phyloP scores from a whole-genome alignment of 2,888 invertebrate genomes.

The Mimachlamys varia region DNA sequence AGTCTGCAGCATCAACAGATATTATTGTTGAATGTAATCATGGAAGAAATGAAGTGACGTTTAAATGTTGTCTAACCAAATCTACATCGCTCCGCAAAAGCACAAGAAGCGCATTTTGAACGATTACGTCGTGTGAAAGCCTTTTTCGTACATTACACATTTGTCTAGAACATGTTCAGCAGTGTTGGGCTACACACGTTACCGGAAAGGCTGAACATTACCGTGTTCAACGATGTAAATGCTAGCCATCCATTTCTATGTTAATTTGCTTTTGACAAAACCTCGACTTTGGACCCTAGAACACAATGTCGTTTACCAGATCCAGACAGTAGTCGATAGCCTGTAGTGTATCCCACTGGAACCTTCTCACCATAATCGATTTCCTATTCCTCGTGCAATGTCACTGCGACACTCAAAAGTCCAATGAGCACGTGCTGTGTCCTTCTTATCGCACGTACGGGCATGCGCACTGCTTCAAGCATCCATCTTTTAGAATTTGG shows the following conservation, averaged over 20 bases:
- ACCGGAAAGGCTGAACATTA: not conserved
- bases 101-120: no score
- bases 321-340: not conserved
- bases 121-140: no score
- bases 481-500: not conserved
- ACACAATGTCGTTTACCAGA: not conserved
- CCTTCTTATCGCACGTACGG: not conserved
- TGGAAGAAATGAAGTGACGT: no score
- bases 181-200: no score
- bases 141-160: no score
- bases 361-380: conserved; percentile 23
- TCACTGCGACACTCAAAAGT: conserved; percentile 15
- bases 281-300: conserved; percentile 19
- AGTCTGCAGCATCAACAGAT: no score
- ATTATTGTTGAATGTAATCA: no score
- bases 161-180: no score
- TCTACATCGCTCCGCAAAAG: no score
- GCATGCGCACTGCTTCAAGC: not conserved
- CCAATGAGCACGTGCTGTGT: conserved; percentile 20
- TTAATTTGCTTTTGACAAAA: not conserved
- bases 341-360: not conserved
- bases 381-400: not conserved
- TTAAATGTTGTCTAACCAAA: no score
- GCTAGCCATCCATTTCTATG: not conserved
- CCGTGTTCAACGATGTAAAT: not conserved